Evolutionary conservation across 2,113 vertebrate species (phyloP).

Genomic region (Burhinus oedicnemus): DNA sequence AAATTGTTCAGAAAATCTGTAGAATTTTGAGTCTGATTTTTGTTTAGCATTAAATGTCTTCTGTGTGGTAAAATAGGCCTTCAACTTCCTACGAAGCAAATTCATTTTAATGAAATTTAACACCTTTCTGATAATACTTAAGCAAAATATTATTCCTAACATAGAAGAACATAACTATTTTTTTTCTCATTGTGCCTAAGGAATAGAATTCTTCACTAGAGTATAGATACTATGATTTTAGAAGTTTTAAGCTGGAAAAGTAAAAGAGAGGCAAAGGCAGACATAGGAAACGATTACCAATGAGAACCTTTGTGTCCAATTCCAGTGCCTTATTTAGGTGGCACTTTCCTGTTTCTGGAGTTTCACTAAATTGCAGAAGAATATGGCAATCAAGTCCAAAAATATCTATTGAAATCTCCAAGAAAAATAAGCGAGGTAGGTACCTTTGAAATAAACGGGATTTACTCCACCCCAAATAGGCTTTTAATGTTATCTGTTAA

Average conservation of each 20-base stretch:
- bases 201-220: neutral
- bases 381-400: neutral
- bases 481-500: neutral
- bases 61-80: neutral
- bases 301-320: neutral
- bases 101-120: neutral
- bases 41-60: neutral
- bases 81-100: neutral
- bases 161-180: neutral
- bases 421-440: neutral
- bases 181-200: neutral
- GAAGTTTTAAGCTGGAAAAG: neutral
- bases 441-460: neutral
- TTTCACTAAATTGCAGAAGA: neutral
- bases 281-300: neutral
- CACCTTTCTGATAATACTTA: neutral
- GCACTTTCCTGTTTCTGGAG: neutral
- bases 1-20: neutral
- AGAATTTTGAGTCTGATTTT: neutral
- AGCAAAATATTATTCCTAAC: neutral
- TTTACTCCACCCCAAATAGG: accelerated
- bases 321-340: neutral
- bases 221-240: neutral
- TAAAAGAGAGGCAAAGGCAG: neutral
- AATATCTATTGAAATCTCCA: neutral